Base-by-base conservation (phyloP, 1,140 invertebrate species). In the Pachypeltis micranthus region DNA sequence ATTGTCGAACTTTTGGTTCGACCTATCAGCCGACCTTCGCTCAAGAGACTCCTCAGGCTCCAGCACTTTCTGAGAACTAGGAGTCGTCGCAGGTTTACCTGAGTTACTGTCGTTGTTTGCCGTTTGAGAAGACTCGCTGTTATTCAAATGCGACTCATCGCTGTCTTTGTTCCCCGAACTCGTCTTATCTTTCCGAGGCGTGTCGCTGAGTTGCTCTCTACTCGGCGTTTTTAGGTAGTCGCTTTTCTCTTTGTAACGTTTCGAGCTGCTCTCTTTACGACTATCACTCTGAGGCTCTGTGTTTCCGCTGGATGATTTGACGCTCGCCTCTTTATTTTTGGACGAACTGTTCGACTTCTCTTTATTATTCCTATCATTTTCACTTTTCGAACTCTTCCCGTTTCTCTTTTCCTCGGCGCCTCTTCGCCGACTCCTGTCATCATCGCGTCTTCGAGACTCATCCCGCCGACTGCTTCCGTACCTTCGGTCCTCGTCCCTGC, bases 331-430 rank as follows among this genome's bases (percentile, higher is more conserved):
- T 44, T 63, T 59, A 19, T 27, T 44, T 3, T 1, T 26, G 10
- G 28, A 2, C 1, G 25, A n/a, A 28, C 7, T n/a, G 54, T 2
- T 56, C 26, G 2, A 2, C 25, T 59, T 59, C 29, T n/a, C 10
- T 26, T n/a, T 16, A 16, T 59, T 29, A 14, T 23, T 57, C 19
- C 24, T 16, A 29, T 58, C 26, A 14, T 2, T 19, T 28, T n/a
- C 44, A 26, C 14, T 64, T 61, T 56, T 55, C 51, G 24, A 19
- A 56, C 26, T 65, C 24, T 62, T 62, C 16, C 55, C 58, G 34
- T 64, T 61, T 63, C 63, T 62, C 57, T 62, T 67, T 64, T 66
- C 65, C 44, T 70, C 67, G 57, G 26, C 10, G 34, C 64, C 54
- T 59, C 61, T 21, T 63, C 39, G 57, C 59, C 28, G 59, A 24